Base-by-base conservation (phyloP, 2,888 invertebrate species). In the Mamestra brassicae region DNA sequence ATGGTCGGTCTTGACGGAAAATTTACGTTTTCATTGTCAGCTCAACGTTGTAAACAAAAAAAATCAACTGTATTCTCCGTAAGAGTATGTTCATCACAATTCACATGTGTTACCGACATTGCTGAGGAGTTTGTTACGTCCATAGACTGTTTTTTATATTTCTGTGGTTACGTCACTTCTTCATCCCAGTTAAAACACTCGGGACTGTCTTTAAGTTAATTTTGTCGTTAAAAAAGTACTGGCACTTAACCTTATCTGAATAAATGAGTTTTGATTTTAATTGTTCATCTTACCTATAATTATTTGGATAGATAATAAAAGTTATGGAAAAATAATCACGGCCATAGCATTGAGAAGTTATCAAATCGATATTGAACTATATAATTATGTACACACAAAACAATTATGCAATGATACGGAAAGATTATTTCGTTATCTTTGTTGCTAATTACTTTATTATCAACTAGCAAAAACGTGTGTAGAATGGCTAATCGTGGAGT, bases 381-480 rank as follows among this genome's bases (percentile, higher is more conserved):
- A 76, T 13, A n/a, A n/a, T n/a, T n/a, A 38, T 17, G 55, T 26
- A 61, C n/a, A 55, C 8, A 50, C 63, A 81, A 70, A 74, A 61
- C 3, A 62, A 71, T 80, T 76, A 72, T 3, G 7, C 17, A 52
- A 52, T 7, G 26, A n/a, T 61, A n/a, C 15, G 68, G 3, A 50
- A 50, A 60, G 61, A 78, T 74, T 74, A 83, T 60, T 78, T 67
- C 38, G 26, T 65, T 81, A 83, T 66, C 83, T 15, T 36, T 15
- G 47, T 55, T 38, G 55, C 17, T 74, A 70, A 83, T 83, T 74
- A 78, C 55, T 57, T 36, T 62, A 83, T 81, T 78, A 74, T n/a
- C 50, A 54, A 69, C 3, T 34, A 42, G 10, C n/a, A 66, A 78
- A 65, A 42, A 70, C 55, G 69, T 81, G 55, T 50, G 71, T 64